Conservation (phyloP, 2,797 vertebrate genomes). For the Cyprinella venusta region DNA sequence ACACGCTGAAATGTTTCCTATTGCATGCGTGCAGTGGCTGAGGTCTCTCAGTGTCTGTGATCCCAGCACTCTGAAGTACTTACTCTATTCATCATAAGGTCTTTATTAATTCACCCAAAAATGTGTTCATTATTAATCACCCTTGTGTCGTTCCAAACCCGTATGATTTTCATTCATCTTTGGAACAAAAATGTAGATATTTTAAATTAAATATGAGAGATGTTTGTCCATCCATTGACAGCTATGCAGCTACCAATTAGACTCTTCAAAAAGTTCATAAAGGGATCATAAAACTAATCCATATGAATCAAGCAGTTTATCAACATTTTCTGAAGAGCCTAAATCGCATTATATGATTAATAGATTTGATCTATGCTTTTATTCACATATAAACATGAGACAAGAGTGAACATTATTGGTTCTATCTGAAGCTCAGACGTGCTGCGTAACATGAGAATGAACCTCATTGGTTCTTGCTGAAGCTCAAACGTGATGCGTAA, state of each 20-base stretch:
- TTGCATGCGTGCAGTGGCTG: conserved; percentile 76
- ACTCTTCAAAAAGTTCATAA: neutral
- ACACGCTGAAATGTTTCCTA: conserved; percentile 73
- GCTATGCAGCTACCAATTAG: neutral
- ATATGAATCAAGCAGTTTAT: too few species aligned
- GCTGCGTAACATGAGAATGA: neutral
- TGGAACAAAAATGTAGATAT: neutral
- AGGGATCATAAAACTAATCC: neutral
- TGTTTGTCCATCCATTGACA: neutral
- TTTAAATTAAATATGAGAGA: neutral
- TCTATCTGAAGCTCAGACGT: fast-evolving
- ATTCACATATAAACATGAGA: neutral
- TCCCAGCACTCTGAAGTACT: conserved; percentile 70
- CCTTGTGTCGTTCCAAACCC: neutral
- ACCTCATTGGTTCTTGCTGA: neutral
- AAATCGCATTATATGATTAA: neutral
- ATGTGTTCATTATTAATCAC: neutral
- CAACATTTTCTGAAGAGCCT: neutral
- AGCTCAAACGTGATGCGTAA: neutral
- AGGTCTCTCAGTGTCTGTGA: conserved; percentile 75
- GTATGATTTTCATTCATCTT: neutral
- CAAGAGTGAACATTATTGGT: neutral
- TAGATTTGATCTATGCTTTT: neutral
- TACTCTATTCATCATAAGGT: neutral
- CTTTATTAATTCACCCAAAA: neutral